Evolutionary conservation across 2,888 invertebrate genomes (phyloP).

Genomic region (Sarcophaga variegata): DNA sequence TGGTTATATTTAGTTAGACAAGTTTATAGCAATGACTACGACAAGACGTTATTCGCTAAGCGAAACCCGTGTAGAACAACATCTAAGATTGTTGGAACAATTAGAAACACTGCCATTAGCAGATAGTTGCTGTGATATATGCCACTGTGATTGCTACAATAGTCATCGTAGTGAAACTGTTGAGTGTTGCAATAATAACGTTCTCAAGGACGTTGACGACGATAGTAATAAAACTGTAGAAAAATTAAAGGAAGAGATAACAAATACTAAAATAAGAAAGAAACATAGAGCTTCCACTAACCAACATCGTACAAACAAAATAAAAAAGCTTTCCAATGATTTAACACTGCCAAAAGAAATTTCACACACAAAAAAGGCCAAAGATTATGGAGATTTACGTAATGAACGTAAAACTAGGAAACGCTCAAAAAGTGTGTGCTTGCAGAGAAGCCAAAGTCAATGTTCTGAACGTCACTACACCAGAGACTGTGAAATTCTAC

Average conservation of each 20-base stretch:
- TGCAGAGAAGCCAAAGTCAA: conserved; percentile 71
- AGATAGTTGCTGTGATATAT: conserved; percentile 79
- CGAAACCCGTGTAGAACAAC: conserved; percentile 73
- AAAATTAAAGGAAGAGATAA: conserved; percentile 15
- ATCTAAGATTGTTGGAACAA: conserved; percentile 75
- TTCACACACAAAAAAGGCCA: conserved; percentile 37
- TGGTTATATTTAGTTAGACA: conserved; percentile 4
- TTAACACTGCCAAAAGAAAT: conserved; percentile 55
- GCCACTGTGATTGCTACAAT: conserved; percentile 80
- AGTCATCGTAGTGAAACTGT: conserved; percentile 75
- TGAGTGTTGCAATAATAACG: conserved; percentile 55
- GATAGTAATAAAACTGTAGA: conserved; percentile 19
- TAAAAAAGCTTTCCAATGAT: conserved; percentile 42
- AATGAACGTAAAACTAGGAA: conserved; percentile 66
- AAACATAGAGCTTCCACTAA: conserved; percentile 59
- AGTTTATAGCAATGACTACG: conserved; percentile 49
- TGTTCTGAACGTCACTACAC: conserved; percentile 65
- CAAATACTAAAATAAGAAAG: conserved; percentile 48
- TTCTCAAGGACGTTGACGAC: conserved; percentile 45
- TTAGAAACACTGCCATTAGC: conserved; percentile 74
- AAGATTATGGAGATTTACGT: conserved; percentile 37
- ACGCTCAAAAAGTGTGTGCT: conserved; percentile 77
- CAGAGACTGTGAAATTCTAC: conserved; percentile 78
- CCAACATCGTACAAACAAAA: conserved; percentile 27
- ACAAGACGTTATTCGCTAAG: conserved; percentile 66